Evolutionary conservation across 2,113 vertebrate genomes (phyloP).

Genomic region (Piaya cayana): DNA sequence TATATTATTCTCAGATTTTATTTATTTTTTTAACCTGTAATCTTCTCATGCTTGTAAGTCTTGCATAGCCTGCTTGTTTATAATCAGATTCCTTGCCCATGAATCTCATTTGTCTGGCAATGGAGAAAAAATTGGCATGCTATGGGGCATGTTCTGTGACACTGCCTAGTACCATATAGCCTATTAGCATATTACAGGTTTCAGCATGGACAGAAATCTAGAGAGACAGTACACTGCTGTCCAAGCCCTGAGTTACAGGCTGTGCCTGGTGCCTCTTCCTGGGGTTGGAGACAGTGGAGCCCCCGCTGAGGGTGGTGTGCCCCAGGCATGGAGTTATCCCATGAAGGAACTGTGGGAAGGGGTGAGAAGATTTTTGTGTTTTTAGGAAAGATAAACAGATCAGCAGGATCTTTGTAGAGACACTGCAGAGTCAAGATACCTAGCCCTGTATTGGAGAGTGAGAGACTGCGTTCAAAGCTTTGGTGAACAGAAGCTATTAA

Average conservation of each 20-base stretch:
- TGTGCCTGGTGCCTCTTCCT: neutral
- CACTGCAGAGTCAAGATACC: neutral
- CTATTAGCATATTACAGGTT: neutral
- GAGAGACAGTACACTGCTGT: accelerated
- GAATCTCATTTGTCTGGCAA: neutral
- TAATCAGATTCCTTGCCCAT: neutral
- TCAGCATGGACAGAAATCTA: neutral
- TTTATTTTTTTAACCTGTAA: neutral
- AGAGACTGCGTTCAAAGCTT: neutral
- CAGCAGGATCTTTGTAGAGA: neutral
- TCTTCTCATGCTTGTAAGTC: neutral
- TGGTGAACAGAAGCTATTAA: neutral
- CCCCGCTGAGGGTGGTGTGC: neutral
- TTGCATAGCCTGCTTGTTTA: neutral
- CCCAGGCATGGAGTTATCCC: neutral
- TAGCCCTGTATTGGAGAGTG: neutral
- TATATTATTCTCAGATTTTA: neutral
- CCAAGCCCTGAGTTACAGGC: neutral
- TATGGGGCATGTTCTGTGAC: too few species aligned
- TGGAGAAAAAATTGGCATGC: neutral
- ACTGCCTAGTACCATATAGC: neutral
- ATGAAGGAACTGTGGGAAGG: neutral
- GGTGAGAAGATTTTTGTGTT: neutral
- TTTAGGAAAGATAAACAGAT: neutral
- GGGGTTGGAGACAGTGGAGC: neutral